These are phyloP conservation scores for Atethmia centrago DNA, from an alignment of 2,888 invertebrate species.

Conservation along the genomic window DNA sequence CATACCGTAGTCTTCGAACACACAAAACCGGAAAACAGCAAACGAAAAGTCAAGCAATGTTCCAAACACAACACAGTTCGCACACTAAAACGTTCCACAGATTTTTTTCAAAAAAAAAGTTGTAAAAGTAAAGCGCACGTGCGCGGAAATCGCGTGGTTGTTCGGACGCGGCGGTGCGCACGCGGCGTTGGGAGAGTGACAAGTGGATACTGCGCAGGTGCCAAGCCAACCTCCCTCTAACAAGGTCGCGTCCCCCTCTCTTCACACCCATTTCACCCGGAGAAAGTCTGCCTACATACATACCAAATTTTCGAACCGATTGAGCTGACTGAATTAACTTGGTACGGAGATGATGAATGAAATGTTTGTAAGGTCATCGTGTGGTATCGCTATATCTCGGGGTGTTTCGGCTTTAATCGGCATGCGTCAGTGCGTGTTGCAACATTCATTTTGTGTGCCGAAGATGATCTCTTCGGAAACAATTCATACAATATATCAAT, in stretches of 20 bases:
- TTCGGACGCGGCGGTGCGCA: conserved; percentile 84
- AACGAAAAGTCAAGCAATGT: conserved; percentile 71
- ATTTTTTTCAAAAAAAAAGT: conserved; percentile 54
- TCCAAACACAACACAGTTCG: conserved; percentile 81
- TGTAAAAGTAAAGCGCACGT: conserved; percentile 75
- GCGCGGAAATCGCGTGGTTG: conserved; percentile 75
- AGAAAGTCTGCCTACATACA: conserved; percentile 91
- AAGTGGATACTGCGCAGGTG: conserved; percentile 88
- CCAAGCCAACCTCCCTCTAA: conserved; percentile 87
- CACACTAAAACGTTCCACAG: conserved; percentile 80
- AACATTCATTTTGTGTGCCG: conserved; percentile 32
- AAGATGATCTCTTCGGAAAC: conserved; percentile 13
- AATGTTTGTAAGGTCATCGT: conserved; percentile 72
- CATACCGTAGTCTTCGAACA: conserved; percentile 79
- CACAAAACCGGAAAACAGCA: conserved; percentile 71
- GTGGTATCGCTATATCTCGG: conserved; percentile 65
- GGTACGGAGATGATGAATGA: conserved; percentile 79
- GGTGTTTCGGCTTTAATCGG: conserved; percentile 46
- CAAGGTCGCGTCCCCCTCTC: conserved; percentile 88
- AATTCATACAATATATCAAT: background rate
- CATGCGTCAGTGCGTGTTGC: conserved; percentile 30
- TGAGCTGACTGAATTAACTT: conserved; percentile 80
- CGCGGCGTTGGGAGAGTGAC: conserved; percentile 85
- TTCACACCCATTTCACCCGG: conserved; percentile 86
- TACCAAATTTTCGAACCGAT: conserved; percentile 90